Conservation (phyloP, 2,888 invertebrate genomes). For the Phania funesta region DNA sequence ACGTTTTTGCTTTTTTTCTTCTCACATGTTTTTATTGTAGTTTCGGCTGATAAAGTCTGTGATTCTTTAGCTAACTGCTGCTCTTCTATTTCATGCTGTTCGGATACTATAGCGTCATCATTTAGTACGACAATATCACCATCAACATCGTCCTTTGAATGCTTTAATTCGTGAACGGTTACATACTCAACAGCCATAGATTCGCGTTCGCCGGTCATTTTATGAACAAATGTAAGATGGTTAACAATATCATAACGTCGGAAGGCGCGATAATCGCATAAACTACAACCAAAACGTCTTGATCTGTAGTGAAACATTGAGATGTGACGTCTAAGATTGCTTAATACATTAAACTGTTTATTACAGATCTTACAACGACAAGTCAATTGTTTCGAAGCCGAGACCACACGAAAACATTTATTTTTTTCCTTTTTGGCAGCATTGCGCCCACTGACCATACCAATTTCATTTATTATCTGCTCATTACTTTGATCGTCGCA, state of each 20-base stretch:
- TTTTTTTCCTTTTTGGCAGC: slow-evolving; percentile 50
- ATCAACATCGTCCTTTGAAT: slow-evolving; percentile 78
- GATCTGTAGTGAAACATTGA: slow-evolving; percentile 80
- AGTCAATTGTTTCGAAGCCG: slow-evolving; percentile 72
- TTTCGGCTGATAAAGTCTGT: neutral
- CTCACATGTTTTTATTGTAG: slow-evolving; percentile 16
- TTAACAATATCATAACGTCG: slow-evolving; percentile 84
- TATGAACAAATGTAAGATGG: slow-evolving; percentile 85
- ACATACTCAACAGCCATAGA: slow-evolving; percentile 77
- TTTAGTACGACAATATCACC: slow-evolving; percentile 77
- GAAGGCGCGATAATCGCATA: slow-evolving; percentile 87
- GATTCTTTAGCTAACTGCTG: neutral
- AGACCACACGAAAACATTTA: slow-evolving; percentile 57
- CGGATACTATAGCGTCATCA: slow-evolving; percentile 63
- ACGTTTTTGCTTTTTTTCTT: slow-evolving; percentile 46
- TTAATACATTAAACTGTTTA: slow-evolving; percentile 78
- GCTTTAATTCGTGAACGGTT: slow-evolving; percentile 75
- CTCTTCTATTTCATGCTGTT: neutral
- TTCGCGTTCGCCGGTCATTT: slow-evolving; percentile 82
- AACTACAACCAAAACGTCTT: slow-evolving; percentile 87
- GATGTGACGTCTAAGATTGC: slow-evolving; percentile 79
- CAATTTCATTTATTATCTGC: neutral
- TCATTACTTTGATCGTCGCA: neutral
- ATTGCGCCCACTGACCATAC: neutral
- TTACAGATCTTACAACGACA: slow-evolving; percentile 79